Conservation (phyloP, 2,888 invertebrate species). For the Silvanus unidentatus region DNA sequence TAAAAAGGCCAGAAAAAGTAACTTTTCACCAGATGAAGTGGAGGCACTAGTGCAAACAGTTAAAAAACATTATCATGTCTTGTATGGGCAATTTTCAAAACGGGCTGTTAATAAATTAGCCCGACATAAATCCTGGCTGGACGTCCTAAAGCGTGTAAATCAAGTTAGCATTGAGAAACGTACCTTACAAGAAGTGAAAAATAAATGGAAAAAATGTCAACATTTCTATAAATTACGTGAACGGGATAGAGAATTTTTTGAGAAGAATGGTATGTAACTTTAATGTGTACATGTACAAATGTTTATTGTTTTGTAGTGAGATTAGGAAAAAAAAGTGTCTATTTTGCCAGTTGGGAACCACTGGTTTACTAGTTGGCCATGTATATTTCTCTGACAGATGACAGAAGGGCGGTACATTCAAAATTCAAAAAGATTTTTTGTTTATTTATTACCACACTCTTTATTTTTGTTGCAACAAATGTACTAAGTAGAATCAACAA, state of each 20-base stretch:
- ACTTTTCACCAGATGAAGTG: conserved; percentile 35
- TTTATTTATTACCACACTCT: too few species aligned
- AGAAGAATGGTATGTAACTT: conserved; percentile 26
- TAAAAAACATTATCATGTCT: conserved; percentile 26
- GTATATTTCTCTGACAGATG: too few species aligned
- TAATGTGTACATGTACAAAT: too few species aligned
- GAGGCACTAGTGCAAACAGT: conserved; percentile 29
- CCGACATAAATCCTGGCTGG: conserved; percentile 32
- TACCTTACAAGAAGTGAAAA: conserved; percentile 36
- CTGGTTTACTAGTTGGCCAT: neutral
- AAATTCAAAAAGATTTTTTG: too few species aligned
- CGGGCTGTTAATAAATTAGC: conserved; percentile 26
- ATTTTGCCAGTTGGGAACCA: neutral
- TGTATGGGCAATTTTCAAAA: conserved; percentile 32
- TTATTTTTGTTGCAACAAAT: too few species aligned
- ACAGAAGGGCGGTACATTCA: too few species aligned
- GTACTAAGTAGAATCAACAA: too few species aligned
- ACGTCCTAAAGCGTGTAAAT: conserved; percentile 33
- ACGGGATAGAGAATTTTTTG: conserved; percentile 8
- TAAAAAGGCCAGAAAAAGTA: conserved; percentile 31
- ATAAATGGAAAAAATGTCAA: conserved; percentile 38
- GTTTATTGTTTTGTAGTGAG: too few species aligned
- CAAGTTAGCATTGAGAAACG: conserved; percentile 31
- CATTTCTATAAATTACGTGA: conserved; percentile 20
- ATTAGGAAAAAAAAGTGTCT: neutral